Conservation (phyloP, 1,140 invertebrate genomes). For the Hylaeus volcanicus region DNA sequence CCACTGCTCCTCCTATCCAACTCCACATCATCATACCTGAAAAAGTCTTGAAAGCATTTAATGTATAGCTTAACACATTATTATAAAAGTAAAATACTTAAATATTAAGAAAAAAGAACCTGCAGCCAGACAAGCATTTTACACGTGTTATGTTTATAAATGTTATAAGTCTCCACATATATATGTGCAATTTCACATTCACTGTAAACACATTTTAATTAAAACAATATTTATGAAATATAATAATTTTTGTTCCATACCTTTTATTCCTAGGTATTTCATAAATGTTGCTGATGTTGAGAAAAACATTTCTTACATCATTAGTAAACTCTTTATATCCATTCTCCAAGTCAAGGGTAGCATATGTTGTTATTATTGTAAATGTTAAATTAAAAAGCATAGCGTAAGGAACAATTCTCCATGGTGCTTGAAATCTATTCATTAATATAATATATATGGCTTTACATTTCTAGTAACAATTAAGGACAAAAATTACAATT, state of each 20-base stretch:
- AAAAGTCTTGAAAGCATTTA: conserved; percentile 43
- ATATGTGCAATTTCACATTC: conserved; percentile 46
- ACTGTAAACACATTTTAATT: conserved; percentile 18
- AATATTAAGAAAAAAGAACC: conserved; percentile 5
- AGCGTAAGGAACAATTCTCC: conserved; percentile 65
- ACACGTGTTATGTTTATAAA: conserved; percentile 41
- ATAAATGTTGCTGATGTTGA: neutral
- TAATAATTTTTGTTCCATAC: neutral
- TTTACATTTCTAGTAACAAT: neutral
- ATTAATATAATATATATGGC: neutral
- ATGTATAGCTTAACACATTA: neutral
- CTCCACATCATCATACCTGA: conserved; percentile 58
- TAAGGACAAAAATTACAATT: conserved; percentile 4
- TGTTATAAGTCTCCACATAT: conserved; percentile 47
- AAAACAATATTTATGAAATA: neutral
- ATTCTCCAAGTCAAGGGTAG: conserved; percentile 19
- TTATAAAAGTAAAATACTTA: neutral
- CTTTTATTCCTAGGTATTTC: conserved; percentile 2
- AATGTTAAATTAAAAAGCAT: conserved; percentile 62
- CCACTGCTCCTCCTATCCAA: conserved; percentile 56
- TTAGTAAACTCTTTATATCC: conserved; percentile 56
- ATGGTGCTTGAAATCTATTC: conserved; percentile 60
- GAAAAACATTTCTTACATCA: conserved; percentile 33
- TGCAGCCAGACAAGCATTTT: conserved; percentile 32
- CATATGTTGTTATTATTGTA: conserved; percentile 27